Evolutionary conservation across 2,797 vertebrate genomes (phyloP).

Genomic region (Siniperca undulata): DNA sequence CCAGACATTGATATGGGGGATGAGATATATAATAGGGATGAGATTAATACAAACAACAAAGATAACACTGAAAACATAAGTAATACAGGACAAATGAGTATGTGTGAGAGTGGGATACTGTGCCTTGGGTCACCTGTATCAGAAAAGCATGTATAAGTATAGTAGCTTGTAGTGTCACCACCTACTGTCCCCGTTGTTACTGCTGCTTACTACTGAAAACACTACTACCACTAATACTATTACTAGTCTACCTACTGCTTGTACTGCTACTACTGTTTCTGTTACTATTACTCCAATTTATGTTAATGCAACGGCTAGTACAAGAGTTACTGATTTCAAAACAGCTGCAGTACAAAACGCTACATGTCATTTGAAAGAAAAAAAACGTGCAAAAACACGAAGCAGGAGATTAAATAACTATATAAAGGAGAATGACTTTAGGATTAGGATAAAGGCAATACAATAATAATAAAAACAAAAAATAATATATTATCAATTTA

Average conservation of each 20-base stretch:
- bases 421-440: neutral
- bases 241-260: neutral
- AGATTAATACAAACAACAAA: conserved; percentile 31
- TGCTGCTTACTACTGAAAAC: conserved; percentile 19
- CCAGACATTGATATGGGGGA: conserved; percentile 4
- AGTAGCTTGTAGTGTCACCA: conserved; percentile 3
- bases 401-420: neutral
- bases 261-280: neutral
- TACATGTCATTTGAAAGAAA: neutral
- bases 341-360: neutral
- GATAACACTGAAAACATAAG: conserved; percentile 23
- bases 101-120: neutral
- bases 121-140: neutral
- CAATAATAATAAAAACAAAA: too few relatives aligned
- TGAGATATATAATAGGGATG: neutral
- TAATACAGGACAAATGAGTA: conserved; percentile 6
- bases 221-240: conserved; percentile 8
- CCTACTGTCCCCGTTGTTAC: conserved; percentile 1
- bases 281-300: neutral
- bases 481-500: neutral
- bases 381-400: neutral
- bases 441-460: neutral
- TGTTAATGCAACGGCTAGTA: neutral
- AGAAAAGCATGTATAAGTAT: neutral
- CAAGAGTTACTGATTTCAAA: neutral